phyloP scores from a whole-genome alignment of 1,140 invertebrate species.

The Samia ricini region DNA sequence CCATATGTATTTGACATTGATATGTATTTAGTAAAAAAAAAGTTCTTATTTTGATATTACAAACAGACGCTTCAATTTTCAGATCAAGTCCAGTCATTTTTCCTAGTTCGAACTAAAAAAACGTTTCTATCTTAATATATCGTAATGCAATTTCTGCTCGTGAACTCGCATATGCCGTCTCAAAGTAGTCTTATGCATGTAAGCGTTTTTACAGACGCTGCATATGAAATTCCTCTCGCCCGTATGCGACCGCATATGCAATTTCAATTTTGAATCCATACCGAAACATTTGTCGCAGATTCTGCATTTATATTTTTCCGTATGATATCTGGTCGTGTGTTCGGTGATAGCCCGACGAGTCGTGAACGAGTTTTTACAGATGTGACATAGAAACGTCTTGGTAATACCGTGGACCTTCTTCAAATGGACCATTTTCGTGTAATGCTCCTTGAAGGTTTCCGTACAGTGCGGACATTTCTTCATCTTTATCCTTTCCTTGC shows the following conservation, averaged over 20 bases:
- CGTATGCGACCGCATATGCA: constrained; percentile 83
- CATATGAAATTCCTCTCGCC: constrained; percentile 79
- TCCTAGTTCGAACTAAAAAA: too few relatives aligned
- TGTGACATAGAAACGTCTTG: constrained; percentile 36
- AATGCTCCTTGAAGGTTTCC: constrained; percentile 44
- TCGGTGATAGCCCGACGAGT: constrained; percentile 42
- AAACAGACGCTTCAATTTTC: too few relatives aligned
- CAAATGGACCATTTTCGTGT: constrained; percentile 47
- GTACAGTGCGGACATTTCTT: constrained; percentile 43
- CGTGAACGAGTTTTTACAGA: constrained; percentile 37
- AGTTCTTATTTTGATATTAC: too few relatives aligned
- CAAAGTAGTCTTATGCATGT: constrained; percentile 82
- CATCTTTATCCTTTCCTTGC: constrained; percentile 26
- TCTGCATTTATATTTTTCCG: constrained; percentile 73
- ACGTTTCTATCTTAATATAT: background rate
- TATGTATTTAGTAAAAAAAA: too few relatives aligned
- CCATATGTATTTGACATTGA: too few relatives aligned
- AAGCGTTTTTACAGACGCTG: constrained; percentile 77
- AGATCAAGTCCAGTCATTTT: too few relatives aligned
- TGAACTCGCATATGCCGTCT: constrained; percentile 78
- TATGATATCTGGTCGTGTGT: constrained; percentile 66
- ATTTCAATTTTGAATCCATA: constrained; percentile 80
- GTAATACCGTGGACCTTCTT: constrained; percentile 40
- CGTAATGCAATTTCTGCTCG: background rate
- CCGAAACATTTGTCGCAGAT: constrained; percentile 73